A percentile compares a stretch with the other conserved stretches of the same genome.
Evolutionary conservation across 92 coral and sea anemone species (phyloP).

Genomic region (Porites cylindrica): DNA sequence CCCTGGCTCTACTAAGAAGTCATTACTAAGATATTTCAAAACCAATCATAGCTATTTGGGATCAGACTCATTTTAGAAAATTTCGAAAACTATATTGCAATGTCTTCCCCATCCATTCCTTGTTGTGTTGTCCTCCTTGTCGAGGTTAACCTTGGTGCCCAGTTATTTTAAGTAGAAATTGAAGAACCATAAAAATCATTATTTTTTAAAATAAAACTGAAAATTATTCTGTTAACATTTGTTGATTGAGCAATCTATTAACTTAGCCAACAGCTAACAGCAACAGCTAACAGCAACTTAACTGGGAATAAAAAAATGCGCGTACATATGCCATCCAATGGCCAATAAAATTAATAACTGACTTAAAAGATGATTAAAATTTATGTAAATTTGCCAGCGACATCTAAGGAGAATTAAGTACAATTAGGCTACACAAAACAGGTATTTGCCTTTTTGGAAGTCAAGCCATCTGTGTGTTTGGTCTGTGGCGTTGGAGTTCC

Average conservation of each 20-base stretch:
- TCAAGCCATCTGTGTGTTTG: conserved; percentile 69
- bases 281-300: too few species aligned
- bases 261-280: not conserved
- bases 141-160: too few species aligned
- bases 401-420: not conserved
- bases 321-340: not conserved
- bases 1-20: too few species aligned
- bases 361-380: not conserved
- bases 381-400: not conserved
- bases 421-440: not conserved
- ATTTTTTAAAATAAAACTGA: not conserved
- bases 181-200: too few species aligned
- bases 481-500: conserved; percentile 76
- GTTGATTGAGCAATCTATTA: not conserved
- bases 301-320: not conserved
- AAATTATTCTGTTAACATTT: too few species aligned
- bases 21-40: too few species aligned
- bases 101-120: too few species aligned
- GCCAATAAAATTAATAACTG: not conserved
- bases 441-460: conserved; percentile 68
- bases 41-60: too few species aligned
- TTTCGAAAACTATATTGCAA: too few species aligned
- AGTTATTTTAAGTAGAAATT: too few species aligned
- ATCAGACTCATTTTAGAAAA: too few species aligned
- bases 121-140: too few species aligned